Evolutionary conservation across 2,113 vertebrate species (phyloP).

Genomic region (Odocoileus hemionus): DNA sequence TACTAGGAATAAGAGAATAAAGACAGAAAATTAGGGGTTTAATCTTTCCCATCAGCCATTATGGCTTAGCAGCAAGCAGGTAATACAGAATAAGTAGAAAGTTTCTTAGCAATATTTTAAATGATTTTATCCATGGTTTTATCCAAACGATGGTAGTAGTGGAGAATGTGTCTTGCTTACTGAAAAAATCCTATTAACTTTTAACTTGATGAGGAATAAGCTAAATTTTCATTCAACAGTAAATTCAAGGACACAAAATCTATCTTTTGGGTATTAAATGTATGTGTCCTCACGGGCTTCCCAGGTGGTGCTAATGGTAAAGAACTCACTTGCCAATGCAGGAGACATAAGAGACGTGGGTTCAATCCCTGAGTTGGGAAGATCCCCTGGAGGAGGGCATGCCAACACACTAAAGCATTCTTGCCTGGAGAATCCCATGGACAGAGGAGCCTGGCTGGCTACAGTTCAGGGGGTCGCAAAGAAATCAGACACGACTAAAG

Average conservation of each 20-base stretch:
- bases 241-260: background rate
- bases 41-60: background rate
- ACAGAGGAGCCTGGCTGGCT: background rate
- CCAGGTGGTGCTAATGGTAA: background rate
- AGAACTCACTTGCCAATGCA: background rate
- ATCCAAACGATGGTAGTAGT: background rate
- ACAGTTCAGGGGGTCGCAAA: background rate
- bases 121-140: background rate
- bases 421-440: background rate
- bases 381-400: background rate
- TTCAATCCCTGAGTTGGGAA: background rate
- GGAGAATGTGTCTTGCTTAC: background rate
- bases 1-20: slow-evolving; percentile 4
- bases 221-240: background rate
- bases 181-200: background rate
- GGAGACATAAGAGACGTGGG: accelerated
- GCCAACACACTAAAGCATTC: background rate
- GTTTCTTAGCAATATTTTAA: background rate
- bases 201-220: background rate
- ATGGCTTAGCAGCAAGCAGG: background rate
- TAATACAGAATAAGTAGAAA: background rate
- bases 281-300: background rate
- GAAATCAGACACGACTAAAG: background rate
- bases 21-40: background rate
- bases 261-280: background rate